Evolutionary conservation across 2,113 vertebrate species (phyloP), one percentile per base, ranked within the genome.

Genomic region (Synodontis membranacea): DNA sequence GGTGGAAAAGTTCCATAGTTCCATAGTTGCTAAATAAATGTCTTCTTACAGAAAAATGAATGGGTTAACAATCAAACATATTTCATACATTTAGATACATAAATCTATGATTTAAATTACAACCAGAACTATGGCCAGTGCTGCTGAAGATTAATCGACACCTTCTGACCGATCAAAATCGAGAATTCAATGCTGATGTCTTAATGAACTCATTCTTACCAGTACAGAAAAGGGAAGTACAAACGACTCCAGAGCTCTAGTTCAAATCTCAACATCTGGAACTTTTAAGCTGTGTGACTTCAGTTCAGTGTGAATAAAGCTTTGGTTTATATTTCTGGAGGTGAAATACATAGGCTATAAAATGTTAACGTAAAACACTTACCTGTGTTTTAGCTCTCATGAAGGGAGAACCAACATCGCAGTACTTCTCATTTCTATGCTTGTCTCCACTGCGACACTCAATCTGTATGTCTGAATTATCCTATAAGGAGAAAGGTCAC

Each of bases 311-410:
- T 64, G 3, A 82, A 82, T 34, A 19, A 48, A 48, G 3, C 15
- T 19, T 28, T 11, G 83, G 83, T 78, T 37, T 78, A 68, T 66
- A 56, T 79, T 84, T 25, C 19, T 54, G 9, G 76, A 54, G 12
- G 52, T 84, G 12, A 60, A 82, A 80, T 50, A 25, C 19, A 37
- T 23, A 50, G n/a, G 80, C 10, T 34, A 34, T 54, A 44, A 9
- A 28, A 48, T 76, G n/a, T 46, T 44, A 68, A 68, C 25, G 9
- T 37, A n/a, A 44, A 44, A 52, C 52, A 86, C 90, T 93, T 85
- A 99, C 98, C 97, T 97, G 97, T 86, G 95, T 92, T 90, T 96
- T 98, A 88, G 97, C 96, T 52, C 96, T 95, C 96, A 99, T 97
- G 91, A 99, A 99, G 0, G 98, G 98, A 82, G 96, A 95, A 87